phyloP scores from a whole-genome alignment of 2,797 vertebrate species.

The Hypotaenidia okinawae region DNA sequence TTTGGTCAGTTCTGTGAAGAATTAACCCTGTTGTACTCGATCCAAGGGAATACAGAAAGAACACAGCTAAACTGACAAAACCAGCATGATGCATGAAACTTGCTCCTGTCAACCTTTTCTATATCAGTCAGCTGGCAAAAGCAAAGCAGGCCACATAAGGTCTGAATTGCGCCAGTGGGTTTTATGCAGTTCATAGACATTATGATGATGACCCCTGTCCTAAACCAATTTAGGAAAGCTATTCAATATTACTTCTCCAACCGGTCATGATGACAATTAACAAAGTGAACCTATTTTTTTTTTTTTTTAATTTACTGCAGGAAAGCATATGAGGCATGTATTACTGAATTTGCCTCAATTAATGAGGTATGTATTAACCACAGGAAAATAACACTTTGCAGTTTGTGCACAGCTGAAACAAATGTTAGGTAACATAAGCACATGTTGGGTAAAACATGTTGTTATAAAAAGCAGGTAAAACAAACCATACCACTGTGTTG shows the following conservation, averaged over 20 bases:
- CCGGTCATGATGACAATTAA: neutral
- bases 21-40: neutral
- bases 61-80: neutral
- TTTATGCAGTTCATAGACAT: neutral
- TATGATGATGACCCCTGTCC: accelerated
- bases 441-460: neutral
- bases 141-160: neutral
- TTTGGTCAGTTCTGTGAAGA: neutral
- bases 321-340: neutral
- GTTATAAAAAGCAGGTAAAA: neutral
- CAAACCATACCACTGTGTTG: accelerated
- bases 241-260: neutral
- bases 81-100: neutral
- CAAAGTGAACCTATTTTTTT: neutral
- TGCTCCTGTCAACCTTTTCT: neutral
- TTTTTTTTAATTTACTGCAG: neutral
- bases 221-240: neutral
- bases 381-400: neutral
- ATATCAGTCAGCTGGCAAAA: neutral
- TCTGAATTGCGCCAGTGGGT: neutral
- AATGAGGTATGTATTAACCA: neutral
- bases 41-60: neutral
- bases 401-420: neutral
- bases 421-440: neutral
- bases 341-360: neutral